Percentiles rank a stretch among this genome's conserved stretches.
These are phyloP conservation scores for Rhinolophus sinicus DNA, from an alignment of 2,113 vertebrate species.

Conservation along the genomic window DNA sequence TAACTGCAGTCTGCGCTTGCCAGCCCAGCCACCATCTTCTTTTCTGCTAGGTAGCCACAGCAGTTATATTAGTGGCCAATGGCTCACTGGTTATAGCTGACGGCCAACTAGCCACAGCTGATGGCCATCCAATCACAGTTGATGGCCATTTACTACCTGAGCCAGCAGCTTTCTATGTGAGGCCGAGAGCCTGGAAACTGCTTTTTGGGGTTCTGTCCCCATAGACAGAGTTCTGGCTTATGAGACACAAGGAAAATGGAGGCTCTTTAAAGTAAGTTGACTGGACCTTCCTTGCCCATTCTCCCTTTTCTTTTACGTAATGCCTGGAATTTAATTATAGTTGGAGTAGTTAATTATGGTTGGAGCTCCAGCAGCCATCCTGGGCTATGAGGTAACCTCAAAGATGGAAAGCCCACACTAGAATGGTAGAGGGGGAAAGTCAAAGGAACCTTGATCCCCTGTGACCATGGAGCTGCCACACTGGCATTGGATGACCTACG, in stretches of 20 bases:
- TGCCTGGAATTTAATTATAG: background rate
- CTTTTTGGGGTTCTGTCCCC: too few species aligned
- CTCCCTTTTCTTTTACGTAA: background rate
- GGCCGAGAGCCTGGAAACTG: too few species aligned
- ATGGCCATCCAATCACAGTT: too few species aligned
- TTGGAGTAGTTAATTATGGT: background rate
- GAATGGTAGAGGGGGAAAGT: background rate
- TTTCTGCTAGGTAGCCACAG: too few species aligned
- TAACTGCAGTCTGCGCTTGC: too few species aligned
- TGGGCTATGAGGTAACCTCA: background rate
- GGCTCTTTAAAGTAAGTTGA: background rate
- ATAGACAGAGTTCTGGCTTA: background rate
- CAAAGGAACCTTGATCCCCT: background rate
- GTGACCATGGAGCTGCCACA: background rate
- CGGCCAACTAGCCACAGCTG: too few species aligned
- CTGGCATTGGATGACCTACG: background rate
- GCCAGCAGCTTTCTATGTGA: too few species aligned
- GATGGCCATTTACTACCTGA: too few species aligned
- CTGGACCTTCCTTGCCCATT: background rate
- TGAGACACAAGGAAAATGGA: background rate
- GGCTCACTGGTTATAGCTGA: too few species aligned
- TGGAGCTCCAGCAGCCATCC: background rate
- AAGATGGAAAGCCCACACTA: background rate
- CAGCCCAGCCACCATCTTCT: too few species aligned
- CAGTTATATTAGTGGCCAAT: too few species aligned